phyloP scores from a whole-genome alignment of 2,888 invertebrate genomes.

The Oeneis ivallda region DNA sequence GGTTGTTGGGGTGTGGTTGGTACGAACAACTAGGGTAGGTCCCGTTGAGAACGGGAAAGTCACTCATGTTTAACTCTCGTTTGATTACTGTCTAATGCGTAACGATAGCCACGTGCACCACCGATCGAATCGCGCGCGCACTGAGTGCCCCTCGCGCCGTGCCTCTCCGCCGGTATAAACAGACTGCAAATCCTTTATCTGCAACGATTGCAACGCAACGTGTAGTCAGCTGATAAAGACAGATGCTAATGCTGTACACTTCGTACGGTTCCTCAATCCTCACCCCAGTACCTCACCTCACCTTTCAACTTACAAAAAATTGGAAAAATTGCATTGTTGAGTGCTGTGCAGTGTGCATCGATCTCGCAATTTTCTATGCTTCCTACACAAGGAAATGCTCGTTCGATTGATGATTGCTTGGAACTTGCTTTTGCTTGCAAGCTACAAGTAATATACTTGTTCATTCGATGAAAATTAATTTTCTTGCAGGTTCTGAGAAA shows the following conservation, averaged over 20 bases:
- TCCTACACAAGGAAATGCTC: background rate
- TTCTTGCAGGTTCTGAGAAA: background rate
- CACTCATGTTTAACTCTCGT: slow-evolving; percentile 36
- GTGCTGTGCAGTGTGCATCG: too few relatives aligned
- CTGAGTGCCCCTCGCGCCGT: slow-evolving; percentile 57
- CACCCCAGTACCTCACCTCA: background rate
- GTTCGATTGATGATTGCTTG: background rate
- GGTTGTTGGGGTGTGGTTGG: slow-evolving; percentile 39
- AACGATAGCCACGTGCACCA: slow-evolving; percentile 61
- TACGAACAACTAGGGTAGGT: slow-evolving; percentile 39
- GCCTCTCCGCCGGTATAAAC: slow-evolving; percentile 55
- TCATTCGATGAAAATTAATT: background rate
- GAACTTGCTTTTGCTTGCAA: background rate
- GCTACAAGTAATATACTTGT: too few relatives aligned
- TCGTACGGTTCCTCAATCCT: background rate
- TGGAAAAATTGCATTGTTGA: too few relatives aligned
- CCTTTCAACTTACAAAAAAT: too few relatives aligned
- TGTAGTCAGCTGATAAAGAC: slow-evolving; percentile 26
- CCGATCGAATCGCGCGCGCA: slow-evolving; percentile 63
- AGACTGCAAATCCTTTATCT: slow-evolving; percentile 70
- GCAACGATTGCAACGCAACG: slow-evolving; percentile 30
- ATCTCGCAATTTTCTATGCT: too few relatives aligned
- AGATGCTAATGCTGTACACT: slow-evolving; percentile 9
- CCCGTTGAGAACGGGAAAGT: slow-evolving; percentile 33
- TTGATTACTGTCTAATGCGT: slow-evolving; percentile 49